A percentile compares a stretch with the other conserved stretches of the same genome.
Conservation (phyloP, 2,888 invertebrate genomes). For the Tyria jacobaeae region DNA sequence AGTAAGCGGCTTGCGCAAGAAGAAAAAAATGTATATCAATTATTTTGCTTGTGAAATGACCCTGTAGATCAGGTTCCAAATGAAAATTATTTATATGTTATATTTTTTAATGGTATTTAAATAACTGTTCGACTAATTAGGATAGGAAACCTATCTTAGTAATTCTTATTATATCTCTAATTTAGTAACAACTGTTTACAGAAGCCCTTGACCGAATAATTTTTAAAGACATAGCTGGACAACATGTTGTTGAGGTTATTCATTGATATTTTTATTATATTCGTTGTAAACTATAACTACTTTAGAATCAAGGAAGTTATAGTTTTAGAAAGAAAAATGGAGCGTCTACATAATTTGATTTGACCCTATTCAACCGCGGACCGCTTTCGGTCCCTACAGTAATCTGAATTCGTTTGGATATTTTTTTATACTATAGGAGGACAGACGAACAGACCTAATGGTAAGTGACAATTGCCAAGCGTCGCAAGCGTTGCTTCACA, state of each 20-base stretch:
- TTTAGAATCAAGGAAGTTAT: not conserved
- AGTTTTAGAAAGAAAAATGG: not conserved
- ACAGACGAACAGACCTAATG: no score
- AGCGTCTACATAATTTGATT: not conserved
- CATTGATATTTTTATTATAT: not conserved
- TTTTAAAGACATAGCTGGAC: not conserved
- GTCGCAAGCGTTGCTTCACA: no score
- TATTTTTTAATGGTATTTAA: conserved; percentile 8
- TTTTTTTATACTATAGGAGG: no score
- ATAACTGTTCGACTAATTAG: not conserved
- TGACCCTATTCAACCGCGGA: not conserved
- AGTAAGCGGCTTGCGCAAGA: conserved; percentile 46
- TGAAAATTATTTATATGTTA: conserved; percentile 19
- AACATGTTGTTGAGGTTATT: not conserved
- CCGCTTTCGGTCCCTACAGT: not conserved
- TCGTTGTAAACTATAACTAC: no score
- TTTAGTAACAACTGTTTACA: not conserved
- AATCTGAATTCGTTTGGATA: not conserved
- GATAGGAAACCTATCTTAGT: not conserved
- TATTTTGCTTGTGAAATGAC: conserved; percentile 22
- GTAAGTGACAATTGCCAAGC: no score
- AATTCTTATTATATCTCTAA: no score
- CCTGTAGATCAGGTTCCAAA: conserved; percentile 21
- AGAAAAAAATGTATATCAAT: conserved; percentile 48
- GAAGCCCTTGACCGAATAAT: not conserved